Evolutionary conservation across 53 echinoderm and acorn worm species (phyloP).

Genomic region (Echinometra lucunter): DNA sequence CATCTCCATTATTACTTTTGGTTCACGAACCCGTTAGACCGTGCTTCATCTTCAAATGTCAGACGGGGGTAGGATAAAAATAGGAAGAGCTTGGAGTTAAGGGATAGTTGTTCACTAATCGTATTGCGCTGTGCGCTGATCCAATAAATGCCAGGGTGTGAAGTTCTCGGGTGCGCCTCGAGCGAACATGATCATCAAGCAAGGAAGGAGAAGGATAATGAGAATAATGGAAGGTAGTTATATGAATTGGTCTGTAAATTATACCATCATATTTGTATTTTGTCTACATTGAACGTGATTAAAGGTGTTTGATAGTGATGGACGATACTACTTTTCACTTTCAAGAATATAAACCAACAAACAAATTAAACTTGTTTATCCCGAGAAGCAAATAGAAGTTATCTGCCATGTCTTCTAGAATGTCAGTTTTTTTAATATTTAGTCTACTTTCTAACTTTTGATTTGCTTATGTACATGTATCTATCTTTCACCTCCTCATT

Average conservation of each 20-base stretch:
- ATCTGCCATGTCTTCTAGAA: too few relatives aligned
- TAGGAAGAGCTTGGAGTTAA: slow-evolving; percentile 50
- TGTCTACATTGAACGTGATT: not conserved
- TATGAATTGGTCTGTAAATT: not conserved
- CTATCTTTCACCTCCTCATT: not conserved
- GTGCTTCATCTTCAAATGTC: slow-evolving; percentile 42
- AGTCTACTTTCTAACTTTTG: not conserved
- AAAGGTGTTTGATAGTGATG: not conserved
- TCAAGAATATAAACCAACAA: not conserved
- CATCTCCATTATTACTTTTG: slow-evolving; percentile 46
- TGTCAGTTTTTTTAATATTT: too few relatives aligned
- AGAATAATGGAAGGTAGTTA: not conserved
- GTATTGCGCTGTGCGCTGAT: slow-evolving; percentile 32
- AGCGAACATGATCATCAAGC: not conserved
- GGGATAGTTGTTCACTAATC: slow-evolving; percentile 50
- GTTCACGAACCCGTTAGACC: slow-evolving; percentile 38
- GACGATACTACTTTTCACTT: not conserved
- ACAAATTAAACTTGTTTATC: too few relatives aligned
- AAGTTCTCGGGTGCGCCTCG: slow-evolving; percentile 22
- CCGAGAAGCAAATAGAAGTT: too few relatives aligned
- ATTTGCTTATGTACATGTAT: not conserved
- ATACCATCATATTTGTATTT: not conserved
- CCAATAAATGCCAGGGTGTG: slow-evolving; percentile 47
- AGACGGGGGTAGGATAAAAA: slow-evolving; percentile 40
- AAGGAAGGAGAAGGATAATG: not conserved